Evolutionary conservation across 2,113 vertebrate genomes (phyloP).

Genomic region (Zosterops borbonicus): DNA sequence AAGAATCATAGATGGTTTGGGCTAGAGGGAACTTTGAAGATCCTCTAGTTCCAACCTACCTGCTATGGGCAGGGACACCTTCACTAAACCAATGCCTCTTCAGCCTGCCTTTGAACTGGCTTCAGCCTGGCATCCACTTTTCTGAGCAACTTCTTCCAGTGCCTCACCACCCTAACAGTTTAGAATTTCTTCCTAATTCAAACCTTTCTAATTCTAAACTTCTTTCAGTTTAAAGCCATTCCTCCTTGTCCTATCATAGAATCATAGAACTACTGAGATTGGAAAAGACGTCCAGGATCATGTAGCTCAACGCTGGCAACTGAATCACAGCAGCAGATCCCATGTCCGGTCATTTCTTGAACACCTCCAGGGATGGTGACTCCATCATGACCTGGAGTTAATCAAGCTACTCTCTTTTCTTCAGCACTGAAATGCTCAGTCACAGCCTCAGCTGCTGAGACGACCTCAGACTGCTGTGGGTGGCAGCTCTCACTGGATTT

Average conservation of each 20-base stretch:
- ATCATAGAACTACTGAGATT: not conserved
- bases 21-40: not conserved
- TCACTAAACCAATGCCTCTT: not conserved
- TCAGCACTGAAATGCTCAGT: not conserved
- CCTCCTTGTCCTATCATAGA: not conserved
- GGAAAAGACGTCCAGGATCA: not conserved
- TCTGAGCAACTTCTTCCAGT: not conserved
- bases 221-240: not conserved
- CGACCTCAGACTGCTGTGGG: not conserved
- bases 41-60: not conserved
- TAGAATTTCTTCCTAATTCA: not conserved
- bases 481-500: not conserved
- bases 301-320: too few relatives aligned
- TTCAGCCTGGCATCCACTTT: too few relatives aligned
- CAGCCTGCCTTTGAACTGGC: not conserved
- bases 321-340: not conserved
- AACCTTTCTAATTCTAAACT: not conserved
- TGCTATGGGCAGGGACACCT: not conserved
- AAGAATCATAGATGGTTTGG: not conserved
- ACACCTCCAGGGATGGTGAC: not conserved
- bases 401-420: not conserved
- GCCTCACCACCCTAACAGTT: not conserved
- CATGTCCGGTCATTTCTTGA: not conserved
- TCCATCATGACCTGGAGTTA: fast-evolving
- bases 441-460: not conserved